Evolutionary conservation across 2,797 vertebrate genomes (phyloP).

Genomic region (Chelon auratus): DNA sequence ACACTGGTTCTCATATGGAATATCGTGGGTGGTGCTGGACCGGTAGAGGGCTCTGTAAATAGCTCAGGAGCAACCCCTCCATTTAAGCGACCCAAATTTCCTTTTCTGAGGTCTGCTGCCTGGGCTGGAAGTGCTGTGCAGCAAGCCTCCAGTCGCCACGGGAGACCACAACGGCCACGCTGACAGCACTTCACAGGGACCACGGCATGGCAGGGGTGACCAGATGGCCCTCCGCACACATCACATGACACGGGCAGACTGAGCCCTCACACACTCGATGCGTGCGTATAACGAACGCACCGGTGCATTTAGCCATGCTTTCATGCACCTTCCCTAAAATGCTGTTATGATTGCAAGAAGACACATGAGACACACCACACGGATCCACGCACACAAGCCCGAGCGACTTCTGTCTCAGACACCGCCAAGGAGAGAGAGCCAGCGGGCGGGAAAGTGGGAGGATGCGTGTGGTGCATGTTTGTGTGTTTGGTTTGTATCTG

Average conservation of each 20-base stretch:
- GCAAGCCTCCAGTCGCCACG: conserved; percentile 86
- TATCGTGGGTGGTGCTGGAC: conserved; percentile 87
- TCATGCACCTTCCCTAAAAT: conserved; percentile 28
- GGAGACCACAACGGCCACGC: conserved; percentile 83
- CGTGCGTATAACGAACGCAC: conserved; percentile 30
- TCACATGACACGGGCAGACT: conserved; percentile 51
- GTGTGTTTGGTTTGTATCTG: conserved; percentile 63
- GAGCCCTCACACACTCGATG: conserved; percentile 45
- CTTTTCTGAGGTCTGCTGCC: conserved; percentile 87
- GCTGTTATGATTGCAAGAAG: conserved; percentile 19
- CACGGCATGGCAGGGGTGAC: conserved; percentile 78
- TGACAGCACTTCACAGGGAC: conserved; percentile 86
- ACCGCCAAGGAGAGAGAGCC: conserved; percentile 33
- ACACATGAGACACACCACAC: conserved; percentile 25
- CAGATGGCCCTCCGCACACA: conserved; percentile 79
- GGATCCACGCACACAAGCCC: conserved; percentile 12
- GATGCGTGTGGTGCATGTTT: conserved; percentile 63
- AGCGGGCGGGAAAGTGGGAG: conserved; percentile 57
- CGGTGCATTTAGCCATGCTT: conserved; percentile 37
- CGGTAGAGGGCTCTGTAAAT: conserved; percentile 85
- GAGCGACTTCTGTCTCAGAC: conserved; percentile 42
- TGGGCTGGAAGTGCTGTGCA: conserved; percentile 86
- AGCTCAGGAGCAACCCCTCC: conserved; percentile 86
- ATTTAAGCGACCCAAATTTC: conserved; percentile 87
- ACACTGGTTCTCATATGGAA: conserved; percentile 83